Conservation (phyloP, 2,113 vertebrate genomes). For the Tilapia sparmanii region DNA sequence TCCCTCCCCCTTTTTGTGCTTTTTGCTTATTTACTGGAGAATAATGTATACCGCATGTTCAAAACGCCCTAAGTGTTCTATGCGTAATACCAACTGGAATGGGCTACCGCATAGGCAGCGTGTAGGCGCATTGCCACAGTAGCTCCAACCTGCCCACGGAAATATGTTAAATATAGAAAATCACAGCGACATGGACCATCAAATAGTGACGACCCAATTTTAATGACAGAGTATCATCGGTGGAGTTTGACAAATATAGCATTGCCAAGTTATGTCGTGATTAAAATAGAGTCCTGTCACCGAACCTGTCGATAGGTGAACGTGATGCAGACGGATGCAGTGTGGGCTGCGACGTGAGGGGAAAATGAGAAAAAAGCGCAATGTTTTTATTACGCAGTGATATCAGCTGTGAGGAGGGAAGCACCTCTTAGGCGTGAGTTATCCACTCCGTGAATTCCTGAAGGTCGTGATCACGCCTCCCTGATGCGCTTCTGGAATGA, state of each 20-base stretch:
- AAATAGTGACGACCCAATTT: not conserved
- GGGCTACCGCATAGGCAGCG: constrained; percentile 66
- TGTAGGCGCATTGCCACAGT: constrained; percentile 62
- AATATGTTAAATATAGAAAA: constrained; percentile 31
- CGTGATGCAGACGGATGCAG: constrained; percentile 62
- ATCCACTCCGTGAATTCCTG: not conserved
- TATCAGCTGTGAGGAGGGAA: constrained; percentile 56
- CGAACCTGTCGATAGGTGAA: constrained; percentile 31
- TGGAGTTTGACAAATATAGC: not conserved
- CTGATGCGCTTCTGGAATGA: not conserved
- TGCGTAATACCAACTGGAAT: constrained; percentile 50
- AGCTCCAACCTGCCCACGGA: constrained; percentile 57
- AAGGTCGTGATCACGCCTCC: constrained; percentile 12
- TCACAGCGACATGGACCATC: not conserved
- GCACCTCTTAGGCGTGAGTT: constrained; percentile 47
- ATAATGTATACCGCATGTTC: not conserved
- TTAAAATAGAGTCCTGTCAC: constrained; percentile 18
- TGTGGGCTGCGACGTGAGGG: constrained; percentile 53
- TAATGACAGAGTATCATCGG: not conserved
- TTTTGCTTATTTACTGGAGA: not conserved
- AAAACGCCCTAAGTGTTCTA: constrained; percentile 13
- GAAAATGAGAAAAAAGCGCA: constrained; percentile 56
- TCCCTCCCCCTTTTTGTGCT: accelerated
- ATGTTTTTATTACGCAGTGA: constrained; percentile 72
- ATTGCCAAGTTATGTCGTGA: not conserved